A percentile compares a stretch with the other conserved stretches of the same genome.
Conservation (phyloP, 2,888 invertebrate species). For the Drosophila pseudotalamancana region DNA sequence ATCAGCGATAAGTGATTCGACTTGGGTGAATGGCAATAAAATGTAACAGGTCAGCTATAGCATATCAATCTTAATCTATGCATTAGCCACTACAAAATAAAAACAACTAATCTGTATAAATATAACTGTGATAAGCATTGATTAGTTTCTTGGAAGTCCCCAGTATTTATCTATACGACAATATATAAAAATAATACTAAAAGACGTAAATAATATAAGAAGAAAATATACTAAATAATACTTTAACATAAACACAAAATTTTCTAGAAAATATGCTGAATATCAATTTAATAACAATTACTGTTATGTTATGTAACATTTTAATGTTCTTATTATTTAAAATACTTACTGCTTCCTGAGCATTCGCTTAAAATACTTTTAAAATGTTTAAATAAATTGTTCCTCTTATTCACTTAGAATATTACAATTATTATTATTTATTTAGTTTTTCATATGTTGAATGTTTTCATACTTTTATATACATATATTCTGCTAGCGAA, state of each 20-base stretch:
- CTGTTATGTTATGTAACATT: background rate
- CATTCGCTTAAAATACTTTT: no score
- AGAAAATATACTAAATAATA: no score
- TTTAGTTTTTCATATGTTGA: background rate
- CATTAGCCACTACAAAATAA: background rate
- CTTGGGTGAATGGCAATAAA: conserved; percentile 22
- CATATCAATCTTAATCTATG: conserved; percentile 1
- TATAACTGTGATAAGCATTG: background rate
- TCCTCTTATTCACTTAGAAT: no score
- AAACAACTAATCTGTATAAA: background rate
- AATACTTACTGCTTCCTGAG: no score
- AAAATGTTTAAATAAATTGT: no score
- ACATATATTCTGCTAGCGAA: background rate
- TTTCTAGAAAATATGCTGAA: no score
- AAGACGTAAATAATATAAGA: no score
- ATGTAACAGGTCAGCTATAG: background rate
- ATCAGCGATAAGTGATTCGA: conserved; percentile 27
- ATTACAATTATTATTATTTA: background rate
- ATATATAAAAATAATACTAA: no score
- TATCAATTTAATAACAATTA: background rate
- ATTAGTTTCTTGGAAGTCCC: background rate
- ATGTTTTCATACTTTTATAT: background rate
- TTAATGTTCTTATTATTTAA: background rate
- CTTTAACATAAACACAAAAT: no score
- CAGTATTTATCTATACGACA: no score